Evolutionary conservation across 1,140 invertebrate species (phyloP).

Genomic region (roundworm (Caenorhabditis elegans)): WBcel235 BX284605.5:3897001-3897500

Average conservation of each 20-base stretch:
- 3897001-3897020: background rate
- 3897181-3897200: too few relatives aligned
- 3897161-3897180: background rate
- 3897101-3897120: background rate
- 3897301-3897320: too few relatives aligned
- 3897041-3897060: background rate
- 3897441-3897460: background rate
- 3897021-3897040: background rate
- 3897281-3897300: too few relatives aligned
- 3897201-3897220: too few relatives aligned
- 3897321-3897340: too few relatives aligned
- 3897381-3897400: too few relatives aligned
- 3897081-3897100: background rate
- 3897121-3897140: slow-evolving; percentile 11
- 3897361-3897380: too few relatives aligned
- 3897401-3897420: background rate
- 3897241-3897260: too few relatives aligned
- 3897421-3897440: background rate
- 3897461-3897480: background rate
- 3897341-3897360: too few relatives aligned
- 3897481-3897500: background rate
- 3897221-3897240: too few relatives aligned
- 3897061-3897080: background rate
- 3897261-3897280: too few relatives aligned
- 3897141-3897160: background rate